Base-by-base conservation (phyloP, 23 tunicate species). In the Trididemnum miniatum region DNA sequence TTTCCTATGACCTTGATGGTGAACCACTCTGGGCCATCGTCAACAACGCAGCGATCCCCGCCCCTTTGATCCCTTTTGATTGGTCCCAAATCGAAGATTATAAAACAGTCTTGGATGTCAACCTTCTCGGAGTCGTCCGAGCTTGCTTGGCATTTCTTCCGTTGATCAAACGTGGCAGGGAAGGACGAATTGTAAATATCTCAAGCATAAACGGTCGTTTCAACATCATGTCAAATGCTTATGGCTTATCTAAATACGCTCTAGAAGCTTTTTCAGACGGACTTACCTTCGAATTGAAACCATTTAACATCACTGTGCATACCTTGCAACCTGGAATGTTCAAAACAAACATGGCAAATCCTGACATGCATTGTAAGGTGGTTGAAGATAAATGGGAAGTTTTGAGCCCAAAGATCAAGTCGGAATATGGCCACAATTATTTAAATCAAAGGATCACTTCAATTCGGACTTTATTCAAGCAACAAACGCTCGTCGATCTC, bases 11-110 rank as follows among this genome's bases (percentile, higher is more conserved):
- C 35, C 84, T 80, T 35, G 36, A 65, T 80, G 73, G 73, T n/a
- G n/a, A 65, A 87, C 71, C 82, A 65, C 64, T 87, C 1, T 87
- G 91, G 91, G 91, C 91, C 0, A 31, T 87, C 7, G 91, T 87
- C 18, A 87, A 87, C 37, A 87, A 87, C 40, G 91, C 91, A 18
- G 91, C 80, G 1, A 44, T 81, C 18, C 49, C 86, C 9, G 86
- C 88, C 7, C 38, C 76, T 0, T 12, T 65, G 29, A 80, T 69
- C 59, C 91, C 91, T 39, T 87, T 87, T 73, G 91, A 81, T n/a
- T 87, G 91, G 91, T 52, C 80, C 31, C 72, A 31, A 31, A 64
- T 69, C n/a, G 65, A 87, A 59, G 86, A 87, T 25, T 87, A 85
- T 63, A 51, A 38, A 0, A 72, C 59, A 74, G 85, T 73, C 15